Evolutionary conservation across 1,140 invertebrate species (phyloP).

Genomic region (Drosophila prosaltans): DNA sequence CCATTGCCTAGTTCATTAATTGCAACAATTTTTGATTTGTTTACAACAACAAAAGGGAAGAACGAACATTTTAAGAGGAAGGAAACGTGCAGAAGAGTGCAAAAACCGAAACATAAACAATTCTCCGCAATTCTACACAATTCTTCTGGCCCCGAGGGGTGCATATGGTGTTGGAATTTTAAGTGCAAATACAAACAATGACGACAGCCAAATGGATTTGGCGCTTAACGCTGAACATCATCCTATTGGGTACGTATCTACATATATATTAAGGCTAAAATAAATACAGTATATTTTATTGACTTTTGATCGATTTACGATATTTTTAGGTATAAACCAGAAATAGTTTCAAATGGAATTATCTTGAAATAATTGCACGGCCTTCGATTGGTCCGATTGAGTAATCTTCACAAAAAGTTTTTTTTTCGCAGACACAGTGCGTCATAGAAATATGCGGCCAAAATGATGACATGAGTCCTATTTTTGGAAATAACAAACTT

Average conservation of each 20-base stretch:
- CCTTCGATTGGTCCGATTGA: neutral
- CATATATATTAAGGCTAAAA: neutral
- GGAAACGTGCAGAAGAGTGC: slow-evolving; percentile 29
- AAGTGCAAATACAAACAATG: slow-evolving; percentile 77
- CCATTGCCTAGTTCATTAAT: slow-evolving; percentile 56
- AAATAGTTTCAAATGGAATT: slow-evolving; percentile 28
- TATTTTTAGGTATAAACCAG: slow-evolving; percentile 34
- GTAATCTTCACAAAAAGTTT: neutral
- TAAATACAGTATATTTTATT: slow-evolving; percentile 48
- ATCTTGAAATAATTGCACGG: slow-evolving; percentile 21
- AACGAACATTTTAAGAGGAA: neutral
- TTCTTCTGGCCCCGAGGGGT: slow-evolving; percentile 35
- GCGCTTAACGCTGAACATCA: slow-evolving; percentile 63
- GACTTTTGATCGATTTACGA: slow-evolving; percentile 63
- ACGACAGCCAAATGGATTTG: slow-evolving; percentile 82
- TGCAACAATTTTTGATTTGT: slow-evolving; percentile 73
- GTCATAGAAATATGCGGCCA: slow-evolving; percentile 11
- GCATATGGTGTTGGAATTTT: slow-evolving; percentile 53
- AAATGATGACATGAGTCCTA: slow-evolving; percentile 52
- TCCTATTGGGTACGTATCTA: slow-evolving; percentile 63
- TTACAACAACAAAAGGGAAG: slow-evolving; percentile 45
- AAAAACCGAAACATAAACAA: slow-evolving; percentile 56
- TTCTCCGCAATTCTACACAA: slow-evolving; percentile 32
- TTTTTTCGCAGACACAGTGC: slow-evolving; percentile 1
- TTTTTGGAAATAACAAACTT: slow-evolving; percentile 52